Evolutionary conservation across 2,888 invertebrate species (phyloP).

Genomic region (Entomobrya multifasciata): DNA sequence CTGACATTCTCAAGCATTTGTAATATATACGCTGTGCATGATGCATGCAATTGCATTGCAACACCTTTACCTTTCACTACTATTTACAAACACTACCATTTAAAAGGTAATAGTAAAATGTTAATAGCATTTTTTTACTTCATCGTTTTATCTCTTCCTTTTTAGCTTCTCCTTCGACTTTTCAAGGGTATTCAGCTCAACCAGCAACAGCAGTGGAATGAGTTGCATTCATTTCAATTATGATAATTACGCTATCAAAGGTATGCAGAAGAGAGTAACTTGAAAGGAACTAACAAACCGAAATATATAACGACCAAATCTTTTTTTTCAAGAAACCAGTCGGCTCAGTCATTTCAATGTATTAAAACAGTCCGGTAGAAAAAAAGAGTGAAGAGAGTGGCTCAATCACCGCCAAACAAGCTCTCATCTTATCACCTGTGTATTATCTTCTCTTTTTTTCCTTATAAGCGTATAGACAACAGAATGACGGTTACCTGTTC

Average conservation of each 20-base stretch:
- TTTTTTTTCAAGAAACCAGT: too few relatives aligned
- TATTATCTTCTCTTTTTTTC: not conserved
- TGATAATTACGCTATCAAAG: not conserved
- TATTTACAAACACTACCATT: not conserved
- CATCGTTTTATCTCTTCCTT: not conserved
- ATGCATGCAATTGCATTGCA: not conserved
- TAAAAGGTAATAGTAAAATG: conserved; percentile 37
- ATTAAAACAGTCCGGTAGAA: too few relatives aligned
- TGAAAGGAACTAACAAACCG: too few relatives aligned
- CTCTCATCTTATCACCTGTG: not conserved
- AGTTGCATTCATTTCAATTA: not conserved
- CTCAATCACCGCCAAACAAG: conserved; percentile 20
- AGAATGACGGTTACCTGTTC: conserved; percentile 22
- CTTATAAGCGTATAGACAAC: not conserved
- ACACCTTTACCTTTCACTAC: conserved; percentile 48
- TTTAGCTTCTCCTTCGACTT: not conserved
- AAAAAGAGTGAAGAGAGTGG: not conserved
- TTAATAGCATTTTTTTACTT: not conserved
- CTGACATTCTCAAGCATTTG: not conserved
- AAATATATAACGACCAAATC: too few relatives aligned
- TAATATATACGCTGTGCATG: too few relatives aligned
- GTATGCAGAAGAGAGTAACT: conserved; percentile 2
- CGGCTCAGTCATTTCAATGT: too few relatives aligned
- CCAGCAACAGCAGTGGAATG: not conserved
- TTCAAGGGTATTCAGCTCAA: not conserved